Percentiles rank a stretch among this genome's conserved stretches.
These are phyloP conservation scores for Toxotes lorentzi DNA, from an alignment of 2,797 vertebrate genomes.

Conservation along the genomic window DNA sequence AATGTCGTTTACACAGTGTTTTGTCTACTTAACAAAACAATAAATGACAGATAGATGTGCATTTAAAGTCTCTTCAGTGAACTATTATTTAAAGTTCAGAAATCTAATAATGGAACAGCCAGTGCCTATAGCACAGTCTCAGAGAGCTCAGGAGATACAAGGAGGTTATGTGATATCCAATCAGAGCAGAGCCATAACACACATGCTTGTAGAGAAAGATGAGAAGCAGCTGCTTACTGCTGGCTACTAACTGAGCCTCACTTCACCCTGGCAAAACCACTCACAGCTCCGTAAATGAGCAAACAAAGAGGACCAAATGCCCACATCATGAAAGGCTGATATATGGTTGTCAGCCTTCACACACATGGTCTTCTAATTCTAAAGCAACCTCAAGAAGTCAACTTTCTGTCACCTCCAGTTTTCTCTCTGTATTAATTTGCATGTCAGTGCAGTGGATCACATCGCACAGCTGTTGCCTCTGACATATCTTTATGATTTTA, in stretches of 20 bases:
- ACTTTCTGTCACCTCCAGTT: background rate
- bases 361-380: background rate
- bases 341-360: background rate
- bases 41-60: constrained; percentile 4
- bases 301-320: constrained; percentile 32
- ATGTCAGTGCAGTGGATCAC: background rate
- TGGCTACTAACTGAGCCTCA: constrained; percentile 62
- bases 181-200: constrained; percentile 76
- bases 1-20: constrained; percentile 7
- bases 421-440: background rate
- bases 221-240: constrained; percentile 78
- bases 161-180: constrained; percentile 70
- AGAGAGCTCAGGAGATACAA: constrained; percentile 64
- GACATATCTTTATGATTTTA: background rate
- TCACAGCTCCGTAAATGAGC: constrained; percentile 59
- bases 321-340: background rate
- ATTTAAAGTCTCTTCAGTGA: constrained; percentile 38
- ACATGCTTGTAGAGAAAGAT: constrained; percentile 67
- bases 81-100: constrained; percentile 31
- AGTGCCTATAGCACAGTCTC: constrained; percentile 47
- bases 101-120: constrained; percentile 64
- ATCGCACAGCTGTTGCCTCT: background rate
- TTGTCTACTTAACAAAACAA: constrained; percentile 26
- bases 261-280: constrained; percentile 53
- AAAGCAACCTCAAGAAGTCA: background rate